A percentile compares a stretch with the other conserved stretches of the same genome.
phyloP scores from a whole-genome alignment of 2,797 vertebrate species.

The Thripadectes ignobilis region DNA sequence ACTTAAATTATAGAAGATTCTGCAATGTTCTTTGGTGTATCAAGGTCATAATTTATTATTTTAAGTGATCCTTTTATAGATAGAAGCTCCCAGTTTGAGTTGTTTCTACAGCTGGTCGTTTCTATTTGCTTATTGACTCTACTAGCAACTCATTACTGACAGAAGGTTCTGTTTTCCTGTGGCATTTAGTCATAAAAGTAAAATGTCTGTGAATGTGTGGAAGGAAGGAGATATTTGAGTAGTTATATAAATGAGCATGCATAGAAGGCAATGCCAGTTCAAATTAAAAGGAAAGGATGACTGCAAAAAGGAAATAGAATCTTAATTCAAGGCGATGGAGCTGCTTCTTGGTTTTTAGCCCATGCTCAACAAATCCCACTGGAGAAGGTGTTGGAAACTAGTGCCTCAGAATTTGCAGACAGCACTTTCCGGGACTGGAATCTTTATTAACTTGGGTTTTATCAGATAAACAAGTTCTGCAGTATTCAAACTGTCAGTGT shows the following conservation, averaged over 20 bases:
- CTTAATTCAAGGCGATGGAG: not conserved
- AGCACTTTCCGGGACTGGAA: not conserved
- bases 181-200: not conserved
- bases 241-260: not conserved
- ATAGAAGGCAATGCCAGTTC: not conserved
- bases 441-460: not conserved
- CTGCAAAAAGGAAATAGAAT: not conserved
- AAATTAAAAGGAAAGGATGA: not conserved
- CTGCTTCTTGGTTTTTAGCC: not conserved
- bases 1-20: not conserved
- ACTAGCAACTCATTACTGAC: not conserved
- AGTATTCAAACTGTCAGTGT: not conserved
- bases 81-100: constrained; percentile 1
- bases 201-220: not conserved
- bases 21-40: not conserved
- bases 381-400: not conserved
- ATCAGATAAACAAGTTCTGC: not conserved
- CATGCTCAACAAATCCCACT: not conserved
- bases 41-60: not conserved
- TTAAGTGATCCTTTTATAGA: constrained; percentile 4
- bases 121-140: constrained; percentile 44
- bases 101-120: constrained; percentile 43
- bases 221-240: not conserved
- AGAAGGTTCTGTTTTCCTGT: constrained; percentile 20
- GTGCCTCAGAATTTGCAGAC: not conserved